These are phyloP conservation scores for Platypus cylindrus DNA, from an alignment of 2,888 invertebrate genomes.

Conservation along the genomic window DNA sequence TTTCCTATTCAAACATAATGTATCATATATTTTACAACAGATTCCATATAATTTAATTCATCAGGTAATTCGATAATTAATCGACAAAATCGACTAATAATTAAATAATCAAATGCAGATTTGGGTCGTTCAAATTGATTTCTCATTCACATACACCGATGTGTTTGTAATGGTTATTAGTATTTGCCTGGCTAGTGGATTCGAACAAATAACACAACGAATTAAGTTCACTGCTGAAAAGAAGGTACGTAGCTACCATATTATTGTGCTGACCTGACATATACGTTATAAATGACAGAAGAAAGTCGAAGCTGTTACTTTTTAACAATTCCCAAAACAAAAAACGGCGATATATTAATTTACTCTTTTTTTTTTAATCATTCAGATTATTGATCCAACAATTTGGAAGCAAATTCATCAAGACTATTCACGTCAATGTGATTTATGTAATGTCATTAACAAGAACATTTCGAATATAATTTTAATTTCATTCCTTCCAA, in stretches of 20 bases:
- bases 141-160: conserved; percentile 59
- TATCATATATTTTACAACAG: conserved; percentile 14
- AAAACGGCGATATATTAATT: too few relatives aligned
- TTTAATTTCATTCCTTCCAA: conserved; percentile 52
- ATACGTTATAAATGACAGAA: too few relatives aligned
- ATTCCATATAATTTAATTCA: conserved; percentile 15
- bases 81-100: not conserved
- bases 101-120: conserved; percentile 16
- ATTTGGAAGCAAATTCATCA: conserved; percentile 52
- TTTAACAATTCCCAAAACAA: too few relatives aligned
- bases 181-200: conserved; percentile 49
- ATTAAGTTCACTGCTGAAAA: conserved; percentile 13
- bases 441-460: conserved; percentile 47
- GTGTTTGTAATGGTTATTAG: conserved; percentile 57
- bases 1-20: conserved; percentile 16
- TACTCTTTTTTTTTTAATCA: too few relatives aligned
- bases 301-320: too few relatives aligned
- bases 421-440: conserved; percentile 50
- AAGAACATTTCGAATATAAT: conserved; percentile 49
- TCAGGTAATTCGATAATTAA: too few relatives aligned
- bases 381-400: conserved; percentile 44
- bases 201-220: conserved; percentile 34
- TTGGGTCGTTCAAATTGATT: conserved; percentile 46
- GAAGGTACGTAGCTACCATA: conserved; percentile 12
- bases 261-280: too few relatives aligned